A percentile compares a stretch with the other conserved stretches of the same genome.
Conservation (phyloP, 2,797 vertebrate species). For the Acanthurus leucopareius region DNA sequence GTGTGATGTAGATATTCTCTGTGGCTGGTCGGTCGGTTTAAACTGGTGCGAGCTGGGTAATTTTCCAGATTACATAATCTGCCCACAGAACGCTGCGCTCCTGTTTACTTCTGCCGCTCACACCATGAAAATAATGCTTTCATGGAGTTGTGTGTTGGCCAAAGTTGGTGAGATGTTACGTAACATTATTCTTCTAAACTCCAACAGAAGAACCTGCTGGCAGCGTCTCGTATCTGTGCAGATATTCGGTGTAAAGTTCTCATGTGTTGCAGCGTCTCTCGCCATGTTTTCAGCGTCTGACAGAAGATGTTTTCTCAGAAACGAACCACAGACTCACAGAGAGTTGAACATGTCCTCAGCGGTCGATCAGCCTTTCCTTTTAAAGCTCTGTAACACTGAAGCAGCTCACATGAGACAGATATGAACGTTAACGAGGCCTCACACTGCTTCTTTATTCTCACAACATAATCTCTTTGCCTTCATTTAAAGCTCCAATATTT, state of each 20-base stretch:
- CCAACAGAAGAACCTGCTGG: not conserved
- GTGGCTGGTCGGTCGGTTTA: too few relatives aligned
- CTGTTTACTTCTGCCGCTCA: not conserved
- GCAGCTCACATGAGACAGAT: not conserved
- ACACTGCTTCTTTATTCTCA: too few relatives aligned
- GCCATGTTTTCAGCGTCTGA: too few relatives aligned
- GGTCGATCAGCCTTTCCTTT: not conserved
- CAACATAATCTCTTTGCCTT: too few relatives aligned
- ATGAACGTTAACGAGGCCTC: too few relatives aligned
- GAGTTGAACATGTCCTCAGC: not conserved
- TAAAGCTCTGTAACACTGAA: not conserved
- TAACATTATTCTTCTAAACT: conserved; percentile 22
- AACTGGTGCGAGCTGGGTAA: too few relatives aligned
- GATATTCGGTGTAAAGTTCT: not conserved
- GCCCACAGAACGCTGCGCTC: not conserved
- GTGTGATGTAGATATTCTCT: not conserved
- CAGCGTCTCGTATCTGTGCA: not conserved
- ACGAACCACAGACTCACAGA: conserved; percentile 10
- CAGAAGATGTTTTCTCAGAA: conserved; percentile 1
- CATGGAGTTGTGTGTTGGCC: not conserved
- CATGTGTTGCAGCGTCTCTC: too few relatives aligned
- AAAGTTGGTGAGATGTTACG: not conserved
- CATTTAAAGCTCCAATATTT: too few relatives aligned
- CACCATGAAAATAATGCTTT: not conserved
- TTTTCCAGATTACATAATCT: not conserved